Evolutionary conservation across 2,113 vertebrate genomes (phyloP), one percentile per base, ranked within the genome.

Genomic region (Rhynchomys soricoides): DNA sequence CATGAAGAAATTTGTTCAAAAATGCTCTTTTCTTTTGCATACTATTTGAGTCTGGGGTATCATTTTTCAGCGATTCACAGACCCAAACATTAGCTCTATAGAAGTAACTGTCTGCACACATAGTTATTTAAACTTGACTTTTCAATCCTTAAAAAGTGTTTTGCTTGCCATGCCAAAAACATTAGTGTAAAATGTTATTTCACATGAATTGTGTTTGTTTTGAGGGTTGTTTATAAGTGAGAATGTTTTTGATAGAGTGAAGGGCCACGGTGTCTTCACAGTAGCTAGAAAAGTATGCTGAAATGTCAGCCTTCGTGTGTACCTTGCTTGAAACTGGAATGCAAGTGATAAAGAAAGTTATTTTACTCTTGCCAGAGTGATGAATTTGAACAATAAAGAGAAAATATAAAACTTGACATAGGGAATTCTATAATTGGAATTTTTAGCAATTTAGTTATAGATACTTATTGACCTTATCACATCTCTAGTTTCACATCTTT

Each of bases 361-460:
- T 64, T 97, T 97, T 70, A 77, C 79, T 97, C 68, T 91, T 98
- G 78, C 94, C 95, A 98, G 90, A 95, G 71, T 96, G 96, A 97
- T 97, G 62, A 97, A 97, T 86, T 64, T 96, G 43, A 93, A 89
- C 59, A 95, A 81, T 87, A 96, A 96, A 64, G 66, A 52, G 89
- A 91, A 96, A 97, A 95, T 70, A 93, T 97, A 97, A 96, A 97
- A 98, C 86, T 50, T 97, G 83, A 90, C 45, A 96, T 21, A 37
- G 68, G 74, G 45, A 8, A 1, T 94, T 68, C 21, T 19, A 7
- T 48, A 93, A 97, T 71, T 74, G 71, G 75, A 93, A 97, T 68
- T 71, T 89, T 75, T 88, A 90, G 43, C 43, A 96, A 90, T 97
- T 62, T 9, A 96, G 34, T 57, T 96, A 79, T 78, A 95, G 2